phyloP scores from a whole-genome alignment of 2,113 vertebrate genomes.

The Meleagris gallopavo region DNA sequence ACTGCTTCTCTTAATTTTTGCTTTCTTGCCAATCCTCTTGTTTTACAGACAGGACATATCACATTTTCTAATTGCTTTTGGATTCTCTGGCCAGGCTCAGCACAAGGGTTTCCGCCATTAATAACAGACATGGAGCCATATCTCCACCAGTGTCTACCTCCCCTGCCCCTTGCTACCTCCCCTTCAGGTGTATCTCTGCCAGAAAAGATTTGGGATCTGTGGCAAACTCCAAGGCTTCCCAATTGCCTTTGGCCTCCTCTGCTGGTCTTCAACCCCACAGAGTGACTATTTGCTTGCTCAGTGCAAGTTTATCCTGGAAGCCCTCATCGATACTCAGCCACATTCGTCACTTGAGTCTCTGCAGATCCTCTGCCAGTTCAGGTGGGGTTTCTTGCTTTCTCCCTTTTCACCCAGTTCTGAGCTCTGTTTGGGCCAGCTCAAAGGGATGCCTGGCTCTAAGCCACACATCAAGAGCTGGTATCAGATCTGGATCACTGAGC shows the following conservation, averaged over 20 bases:
- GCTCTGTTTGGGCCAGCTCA: neutral
- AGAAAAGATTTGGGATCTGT: constrained; percentile 62
- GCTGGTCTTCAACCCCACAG: neutral
- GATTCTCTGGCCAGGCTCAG: neutral
- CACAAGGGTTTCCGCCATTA: neutral
- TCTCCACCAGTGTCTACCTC: constrained; percentile 34
- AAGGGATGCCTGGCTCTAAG: constrained; percentile 34
- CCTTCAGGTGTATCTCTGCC: constrained; percentile 47
- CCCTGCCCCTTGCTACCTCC: constrained; percentile 20
- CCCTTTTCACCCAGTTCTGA: constrained; percentile 12
- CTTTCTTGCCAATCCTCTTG: constrained; percentile 33
- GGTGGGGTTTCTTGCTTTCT: constrained; percentile 51
- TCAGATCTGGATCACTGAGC: constrained; percentile 63
- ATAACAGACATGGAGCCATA: constrained; percentile 17
- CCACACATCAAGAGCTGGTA: constrained; percentile 65
- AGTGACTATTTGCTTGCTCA: constrained; percentile 28
- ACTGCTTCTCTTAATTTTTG: neutral
- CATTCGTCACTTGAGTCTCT: constrained; percentile 63
- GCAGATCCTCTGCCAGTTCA: constrained; percentile 66
- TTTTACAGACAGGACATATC: constrained; percentile 34
- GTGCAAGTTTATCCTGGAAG: constrained; percentile 68
- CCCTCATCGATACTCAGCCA: constrained; percentile 25
- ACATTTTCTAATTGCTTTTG: neutral
- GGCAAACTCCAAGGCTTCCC: constrained; percentile 28
- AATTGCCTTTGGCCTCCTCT: constrained; percentile 38